Evolutionary conservation across 2,888 invertebrate species (phyloP), one percentile per base, ranked within the genome.

Genomic region (Synanthedon vespiformis): DNA sequence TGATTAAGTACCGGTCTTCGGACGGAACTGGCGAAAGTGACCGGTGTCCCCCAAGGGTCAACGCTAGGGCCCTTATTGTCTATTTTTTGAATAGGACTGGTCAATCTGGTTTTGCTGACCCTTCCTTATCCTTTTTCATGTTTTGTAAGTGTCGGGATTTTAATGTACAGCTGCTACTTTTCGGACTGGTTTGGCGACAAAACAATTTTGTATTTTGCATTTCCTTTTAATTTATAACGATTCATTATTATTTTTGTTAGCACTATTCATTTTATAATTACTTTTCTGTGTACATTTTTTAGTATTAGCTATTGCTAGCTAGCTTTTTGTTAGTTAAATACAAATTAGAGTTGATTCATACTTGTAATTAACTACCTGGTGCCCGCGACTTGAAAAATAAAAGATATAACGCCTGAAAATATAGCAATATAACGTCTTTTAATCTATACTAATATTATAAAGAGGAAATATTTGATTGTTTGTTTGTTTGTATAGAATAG

Each of bases 51-150:
- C 72, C 73, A 79, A 69, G 85, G 85, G 86, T 85, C 83, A 83
- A 60, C 63, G 62, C 67, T 77, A 71, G 73, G 61, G 54, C 74
- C 72, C 68, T 67, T 66, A 78, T 81, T 82, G 79, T 80, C 73
- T 75, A 74, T 78, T 74, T 69, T 72, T 74, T 74, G 73, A 73
- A 77, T 76, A 72, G 74, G 72, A 81, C 80, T 81, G 81, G 82
- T 81, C 82, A 87, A 83, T 85, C 86, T 80, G 80, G 84, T 85
- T 83, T 60, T 51, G 61, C 74, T 85, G 85, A 85, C 85, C 86
- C 86, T 83, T 84, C 72, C 82, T 81, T 84, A 68, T 72, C 74
- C 74, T 77, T 75, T 77, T 72, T 66, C 67, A 71, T 66, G 65
- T 68, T 72, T 76, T 72, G 70, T 70, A 61, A 65, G 62, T 65